Conservation (phyloP, 2,113 vertebrate species). For the Cyphomyrus discorhynchus region DNA sequence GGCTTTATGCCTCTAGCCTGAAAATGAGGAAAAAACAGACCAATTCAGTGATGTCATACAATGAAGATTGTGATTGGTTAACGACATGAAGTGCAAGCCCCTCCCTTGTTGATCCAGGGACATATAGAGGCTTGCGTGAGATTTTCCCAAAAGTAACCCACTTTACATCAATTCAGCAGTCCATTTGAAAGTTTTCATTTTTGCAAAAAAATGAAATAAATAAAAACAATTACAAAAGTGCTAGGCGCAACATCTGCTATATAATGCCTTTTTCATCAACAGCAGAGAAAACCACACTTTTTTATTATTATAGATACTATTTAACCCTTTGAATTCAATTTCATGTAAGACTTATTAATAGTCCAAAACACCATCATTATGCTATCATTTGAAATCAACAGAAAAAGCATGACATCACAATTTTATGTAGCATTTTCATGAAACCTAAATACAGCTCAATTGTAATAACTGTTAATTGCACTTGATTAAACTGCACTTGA, state of each 20-base stretch:
- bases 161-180: neutral
- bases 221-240: neutral
- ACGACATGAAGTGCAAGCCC: neutral
- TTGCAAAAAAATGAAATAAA: neutral
- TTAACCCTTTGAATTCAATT: neutral
- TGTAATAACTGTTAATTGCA: neutral
- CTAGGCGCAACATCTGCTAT: neutral
- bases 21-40: neutral
- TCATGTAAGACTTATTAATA: neutral
- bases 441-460: neutral
- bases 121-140: neutral
- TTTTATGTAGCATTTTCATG: neutral
- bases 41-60: neutral
- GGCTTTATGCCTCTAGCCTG: neutral
- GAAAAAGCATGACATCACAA: neutral
- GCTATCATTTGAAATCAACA: neutral
- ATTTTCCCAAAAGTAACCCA: neutral
- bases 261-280: neutral
- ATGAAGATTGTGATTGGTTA: neutral
- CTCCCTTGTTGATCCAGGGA: neutral
- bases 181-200: neutral
- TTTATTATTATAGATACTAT: neutral
- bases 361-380: neutral
- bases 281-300: neutral
- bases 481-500: neutral